A percentile compares a stretch with the other conserved stretches of the same genome.
Evolutionary conservation across 1,140 invertebrate genomes (phyloP).

Genomic region (Propsilocerus akamusi): DNA sequence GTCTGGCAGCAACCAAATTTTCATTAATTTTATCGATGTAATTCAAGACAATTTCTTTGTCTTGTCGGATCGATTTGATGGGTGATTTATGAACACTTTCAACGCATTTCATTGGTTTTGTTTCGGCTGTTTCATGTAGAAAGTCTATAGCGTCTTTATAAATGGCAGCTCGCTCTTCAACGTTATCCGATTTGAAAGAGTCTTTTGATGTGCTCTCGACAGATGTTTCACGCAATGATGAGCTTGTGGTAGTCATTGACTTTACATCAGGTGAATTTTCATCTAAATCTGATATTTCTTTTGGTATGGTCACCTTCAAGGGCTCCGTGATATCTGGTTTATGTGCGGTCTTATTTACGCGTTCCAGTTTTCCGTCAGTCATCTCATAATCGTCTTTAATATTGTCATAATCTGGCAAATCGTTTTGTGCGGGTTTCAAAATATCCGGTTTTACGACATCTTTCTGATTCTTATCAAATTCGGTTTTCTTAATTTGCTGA

Average conservation of each 20-base stretch:
- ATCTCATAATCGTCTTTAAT: slow-evolving; percentile 3
- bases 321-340: background rate
- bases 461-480: background rate
- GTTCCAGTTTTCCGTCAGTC: background rate
- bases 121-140: background rate
- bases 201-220: background rate
- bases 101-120: background rate
- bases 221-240: background rate
- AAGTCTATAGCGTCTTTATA: slow-evolving; percentile 1
- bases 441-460: background rate
- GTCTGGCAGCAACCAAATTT: background rate
- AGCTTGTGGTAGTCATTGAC: background rate
- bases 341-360: background rate
- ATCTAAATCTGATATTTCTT: background rate
- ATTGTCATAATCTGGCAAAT: background rate
- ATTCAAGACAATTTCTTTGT: background rate
- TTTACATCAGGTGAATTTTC: background rate
- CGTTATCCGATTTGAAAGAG: background rate
- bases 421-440: background rate
- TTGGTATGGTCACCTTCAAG: background rate
- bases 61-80: background rate
- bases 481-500: background rate
- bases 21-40: slow-evolving; percentile 3
- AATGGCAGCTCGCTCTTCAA: background rate
- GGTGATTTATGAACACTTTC: background rate